These are phyloP conservation scores for Diacarnus erythraeanus DNA, from an alignment of 37 sponge, comb jelly and placozoan genomes.

Conservation along the genomic window DNA sequence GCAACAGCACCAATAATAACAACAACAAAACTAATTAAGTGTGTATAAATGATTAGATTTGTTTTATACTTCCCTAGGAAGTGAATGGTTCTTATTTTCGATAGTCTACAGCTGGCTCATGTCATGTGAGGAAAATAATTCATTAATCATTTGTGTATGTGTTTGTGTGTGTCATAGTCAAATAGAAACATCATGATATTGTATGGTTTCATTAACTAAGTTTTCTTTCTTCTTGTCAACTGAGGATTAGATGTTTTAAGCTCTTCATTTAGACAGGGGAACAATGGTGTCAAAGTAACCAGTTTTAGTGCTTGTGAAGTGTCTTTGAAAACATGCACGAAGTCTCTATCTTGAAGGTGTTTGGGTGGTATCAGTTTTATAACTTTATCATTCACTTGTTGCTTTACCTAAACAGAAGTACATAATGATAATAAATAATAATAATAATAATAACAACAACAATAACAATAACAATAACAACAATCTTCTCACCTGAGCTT, in stretches of 20 bases:
- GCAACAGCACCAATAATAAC: too few species aligned
- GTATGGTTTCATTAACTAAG: too few species aligned
- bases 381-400: constrained; percentile 17
- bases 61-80: background rate
- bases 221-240: too few species aligned
- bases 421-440: background rate
- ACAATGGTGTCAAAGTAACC: constrained; percentile 63
- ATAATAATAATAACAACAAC: background rate
- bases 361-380: constrained; percentile 13
- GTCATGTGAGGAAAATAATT: constrained; percentile 2
- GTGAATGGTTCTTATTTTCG: constrained; percentile 13
- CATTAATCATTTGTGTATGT: too few species aligned
- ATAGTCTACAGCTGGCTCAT: background rate
- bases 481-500: constrained; percentile 35
- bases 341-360: constrained; percentile 19
- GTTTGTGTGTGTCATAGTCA: too few species aligned
- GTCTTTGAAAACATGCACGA: constrained; percentile 9
- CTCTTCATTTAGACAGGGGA: constrained; percentile 54
- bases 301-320: constrained; percentile 15
- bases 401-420: constrained; percentile 1
- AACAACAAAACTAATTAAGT: too few species aligned
- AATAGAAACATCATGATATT: too few species aligned
- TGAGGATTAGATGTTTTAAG: constrained; percentile 2
- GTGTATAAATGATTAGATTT: background rate
- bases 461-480: background rate